Conservation (phyloP, 2,113 vertebrate species). For the Leuciscus idus region DNA sequence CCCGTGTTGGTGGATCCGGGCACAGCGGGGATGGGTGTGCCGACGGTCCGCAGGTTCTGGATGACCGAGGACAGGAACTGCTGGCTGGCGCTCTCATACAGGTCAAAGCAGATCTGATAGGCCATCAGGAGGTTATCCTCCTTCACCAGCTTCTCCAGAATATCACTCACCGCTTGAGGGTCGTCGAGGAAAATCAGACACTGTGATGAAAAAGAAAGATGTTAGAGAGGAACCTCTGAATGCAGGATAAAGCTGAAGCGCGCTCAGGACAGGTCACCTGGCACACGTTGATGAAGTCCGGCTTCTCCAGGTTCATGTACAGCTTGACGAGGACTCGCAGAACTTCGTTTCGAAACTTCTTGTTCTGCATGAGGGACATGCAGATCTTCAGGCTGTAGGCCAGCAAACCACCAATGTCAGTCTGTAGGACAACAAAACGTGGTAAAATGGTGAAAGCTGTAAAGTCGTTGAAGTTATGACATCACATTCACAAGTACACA, state of each 20-base stretch:
- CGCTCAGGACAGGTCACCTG: constrained; percentile 79
- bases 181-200: constrained; percentile 99
- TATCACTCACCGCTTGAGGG: constrained; percentile 97
- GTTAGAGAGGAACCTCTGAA: background rate
- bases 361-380: constrained; percentile 99
- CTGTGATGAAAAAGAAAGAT: constrained; percentile 67
- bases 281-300: constrained; percentile 98
- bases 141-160: constrained; percentile 96
- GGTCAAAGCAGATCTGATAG: constrained; percentile 98
- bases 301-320: constrained; percentile 99
- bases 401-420: constrained; percentile 92
- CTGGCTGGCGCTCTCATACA: constrained; percentile 98
- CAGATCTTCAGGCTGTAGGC: constrained; percentile 99
- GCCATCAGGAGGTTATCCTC: constrained; percentile 99
- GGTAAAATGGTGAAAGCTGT: background rate
- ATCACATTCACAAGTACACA: background rate
- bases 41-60: constrained; percentile 93
- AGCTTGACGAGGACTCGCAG: constrained; percentile 96
- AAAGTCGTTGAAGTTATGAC: background rate
- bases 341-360: constrained; percentile 96
- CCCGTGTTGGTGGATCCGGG: constrained; percentile 97
- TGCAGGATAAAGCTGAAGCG: background rate
- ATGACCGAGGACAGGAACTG: constrained; percentile 98
- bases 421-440: constrained; percentile 75
- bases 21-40: constrained; percentile 91